Evolutionary conservation across 2,888 invertebrate species (phyloP).

Genomic region (Torymus auratus): DNA sequence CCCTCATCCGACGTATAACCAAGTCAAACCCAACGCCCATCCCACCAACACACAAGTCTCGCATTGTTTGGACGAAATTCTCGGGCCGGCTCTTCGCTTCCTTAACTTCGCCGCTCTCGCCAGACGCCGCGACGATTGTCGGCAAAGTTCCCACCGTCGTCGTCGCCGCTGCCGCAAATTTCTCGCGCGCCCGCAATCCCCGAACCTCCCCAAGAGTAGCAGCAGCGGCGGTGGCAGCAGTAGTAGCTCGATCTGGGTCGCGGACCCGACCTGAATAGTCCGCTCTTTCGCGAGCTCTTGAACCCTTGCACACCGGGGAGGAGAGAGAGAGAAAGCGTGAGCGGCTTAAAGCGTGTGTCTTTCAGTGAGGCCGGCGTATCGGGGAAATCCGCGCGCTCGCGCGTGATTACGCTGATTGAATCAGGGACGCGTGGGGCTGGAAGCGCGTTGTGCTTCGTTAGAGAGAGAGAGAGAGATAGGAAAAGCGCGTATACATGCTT

Average conservation of each 20-base stretch:
- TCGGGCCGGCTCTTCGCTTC: background rate
- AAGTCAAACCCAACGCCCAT: too few species aligned
- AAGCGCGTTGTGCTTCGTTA: slow-evolving; percentile 8
- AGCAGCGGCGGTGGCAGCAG: slow-evolving; percentile 21
- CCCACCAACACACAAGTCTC: background rate
- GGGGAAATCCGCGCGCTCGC: slow-evolving; percentile 10
- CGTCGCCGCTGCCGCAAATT: slow-evolving; percentile 7
- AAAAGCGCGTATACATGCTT: background rate
- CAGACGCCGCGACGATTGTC: background rate
- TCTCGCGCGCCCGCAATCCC: slow-evolving; percentile 29
- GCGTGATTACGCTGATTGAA: slow-evolving; percentile 45
- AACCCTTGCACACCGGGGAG: slow-evolving; percentile 28
- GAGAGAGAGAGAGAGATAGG: background rate
- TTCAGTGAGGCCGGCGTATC: background rate
- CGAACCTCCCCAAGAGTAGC: slow-evolving; percentile 22
- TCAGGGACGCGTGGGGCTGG: background rate
- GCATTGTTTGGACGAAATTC: slow-evolving; percentile 23
- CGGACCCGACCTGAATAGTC: slow-evolving; percentile 62
- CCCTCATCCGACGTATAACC: too few species aligned
- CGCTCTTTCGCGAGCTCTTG: slow-evolving; percentile 32
- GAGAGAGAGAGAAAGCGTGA: background rate
- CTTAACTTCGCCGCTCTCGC: too few species aligned
- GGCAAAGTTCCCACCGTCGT: background rate
- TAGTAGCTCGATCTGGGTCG: slow-evolving; percentile 62
- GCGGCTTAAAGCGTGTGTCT: slow-evolving; percentile 19